phyloP scores from a whole-genome alignment of 1,140 invertebrate genomes.

The Helicoverpa zea region DNA sequence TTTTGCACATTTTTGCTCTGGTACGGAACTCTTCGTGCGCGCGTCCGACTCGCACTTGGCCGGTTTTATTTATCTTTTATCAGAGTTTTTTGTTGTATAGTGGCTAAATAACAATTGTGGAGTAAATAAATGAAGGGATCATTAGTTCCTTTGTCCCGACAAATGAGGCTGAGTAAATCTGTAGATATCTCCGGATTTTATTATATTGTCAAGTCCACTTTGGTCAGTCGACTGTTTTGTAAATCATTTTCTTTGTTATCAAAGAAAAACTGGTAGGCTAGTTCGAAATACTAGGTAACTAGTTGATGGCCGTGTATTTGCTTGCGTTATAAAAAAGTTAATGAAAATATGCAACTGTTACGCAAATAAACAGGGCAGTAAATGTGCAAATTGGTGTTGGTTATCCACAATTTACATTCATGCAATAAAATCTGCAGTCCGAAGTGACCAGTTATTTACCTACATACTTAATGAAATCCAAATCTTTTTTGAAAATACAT shows the following conservation, averaged over 20 bases:
- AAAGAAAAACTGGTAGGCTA: neutral
- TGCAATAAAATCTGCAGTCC: no score
- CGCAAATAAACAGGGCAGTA: neutral
- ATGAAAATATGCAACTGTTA: neutral
- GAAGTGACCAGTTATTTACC: no score
- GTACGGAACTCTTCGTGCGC: no score
- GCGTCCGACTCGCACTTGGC: no score
- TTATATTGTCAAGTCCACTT: neutral
- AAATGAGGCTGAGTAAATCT: neutral
- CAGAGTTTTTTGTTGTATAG: neutral
- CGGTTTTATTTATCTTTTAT: neutral
- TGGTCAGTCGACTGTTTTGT: neutral
- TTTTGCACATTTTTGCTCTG: no score
- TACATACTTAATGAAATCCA: no score
- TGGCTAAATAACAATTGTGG: neutral
- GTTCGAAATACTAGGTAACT: no score
- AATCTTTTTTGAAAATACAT: no score
- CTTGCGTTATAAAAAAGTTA: neutral
- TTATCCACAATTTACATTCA: no score
- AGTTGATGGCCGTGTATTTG: no score
- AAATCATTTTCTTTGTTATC: conserved; percentile 7
- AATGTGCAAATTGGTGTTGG: no score
- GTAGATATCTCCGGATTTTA: conserved; percentile 3
- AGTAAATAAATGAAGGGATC: neutral
- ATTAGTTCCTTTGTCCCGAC: conserved; percentile 10